Conservation (phyloP, 1,140 invertebrate genomes). For the Euwallacea similis region DNA sequence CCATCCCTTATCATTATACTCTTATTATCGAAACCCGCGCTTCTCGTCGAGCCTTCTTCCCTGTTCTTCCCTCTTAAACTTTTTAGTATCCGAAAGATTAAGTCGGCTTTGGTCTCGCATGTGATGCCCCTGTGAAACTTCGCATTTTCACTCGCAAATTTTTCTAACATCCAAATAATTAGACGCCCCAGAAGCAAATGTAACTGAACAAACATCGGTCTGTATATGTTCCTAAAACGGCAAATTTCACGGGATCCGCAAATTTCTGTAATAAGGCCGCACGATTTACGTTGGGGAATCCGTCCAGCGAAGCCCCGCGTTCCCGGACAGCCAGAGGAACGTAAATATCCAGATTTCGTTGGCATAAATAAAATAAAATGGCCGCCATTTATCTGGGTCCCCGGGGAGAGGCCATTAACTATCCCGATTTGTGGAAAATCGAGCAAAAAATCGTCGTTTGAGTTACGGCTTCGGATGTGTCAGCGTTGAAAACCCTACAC, state of each 20-base stretch:
- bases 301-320: not conserved
- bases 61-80: no score
- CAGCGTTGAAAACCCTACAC: constrained; percentile 1
- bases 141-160: no score
- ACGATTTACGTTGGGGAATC: constrained; percentile 12
- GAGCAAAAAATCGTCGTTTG: constrained; percentile 30
- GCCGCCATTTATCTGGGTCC: constrained; percentile 23
- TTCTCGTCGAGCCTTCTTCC: not conserved
- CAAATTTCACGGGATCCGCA: constrained; percentile 4
- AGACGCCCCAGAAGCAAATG: no score
- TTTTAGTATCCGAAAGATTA: not conserved
- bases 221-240: not conserved
- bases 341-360: constrained; percentile 31
- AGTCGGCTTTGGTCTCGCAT: not conserved
- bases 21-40: constrained; percentile 20
- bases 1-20: constrained; percentile 19
- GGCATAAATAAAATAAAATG: constrained; percentile 33
- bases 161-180: not conserved
- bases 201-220: no score
- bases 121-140: not conserved
- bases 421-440: constrained; percentile 30
- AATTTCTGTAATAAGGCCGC: constrained; percentile 10
- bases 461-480: constrained; percentile 10
- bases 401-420: constrained; percentile 26
- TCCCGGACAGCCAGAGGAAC: constrained; percentile 9